Evolutionary conservation across 2,113 vertebrate species (phyloP).

Genomic region (Corythaixoides concolor): DNA sequence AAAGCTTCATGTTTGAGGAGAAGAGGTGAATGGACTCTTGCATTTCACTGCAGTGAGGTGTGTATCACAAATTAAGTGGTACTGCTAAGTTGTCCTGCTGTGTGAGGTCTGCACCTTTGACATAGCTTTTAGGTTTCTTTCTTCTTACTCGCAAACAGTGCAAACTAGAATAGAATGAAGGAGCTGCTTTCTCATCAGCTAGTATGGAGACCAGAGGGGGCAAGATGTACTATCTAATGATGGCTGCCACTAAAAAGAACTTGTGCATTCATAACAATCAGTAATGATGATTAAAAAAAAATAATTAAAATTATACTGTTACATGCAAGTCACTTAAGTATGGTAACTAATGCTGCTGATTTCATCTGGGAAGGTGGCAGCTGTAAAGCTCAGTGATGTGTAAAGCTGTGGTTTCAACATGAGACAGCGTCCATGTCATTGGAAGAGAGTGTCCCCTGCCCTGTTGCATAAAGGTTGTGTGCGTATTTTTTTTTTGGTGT

Average conservation of each 20-base stretch:
- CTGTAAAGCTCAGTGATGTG: background rate
- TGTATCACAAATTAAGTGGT: background rate
- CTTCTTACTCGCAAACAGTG: background rate
- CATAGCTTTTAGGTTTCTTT: background rate
- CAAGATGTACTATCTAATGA: background rate
- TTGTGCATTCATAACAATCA: background rate
- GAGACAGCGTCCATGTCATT: background rate
- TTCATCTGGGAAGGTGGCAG: background rate
- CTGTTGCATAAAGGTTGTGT: background rate
- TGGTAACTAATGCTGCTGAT: background rate
- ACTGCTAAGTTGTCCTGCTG: background rate
- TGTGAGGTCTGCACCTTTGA: background rate
- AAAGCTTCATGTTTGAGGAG: background rate
- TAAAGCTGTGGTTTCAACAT: background rate
- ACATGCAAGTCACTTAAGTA: background rate
- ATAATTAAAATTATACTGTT: background rate
- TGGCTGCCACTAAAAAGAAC: background rate
- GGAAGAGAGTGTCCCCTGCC: background rate
- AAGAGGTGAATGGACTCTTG: background rate
- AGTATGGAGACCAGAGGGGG: background rate
- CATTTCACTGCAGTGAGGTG: background rate
- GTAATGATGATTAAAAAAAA: background rate
- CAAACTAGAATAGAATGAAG: background rate
- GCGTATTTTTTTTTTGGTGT: background rate
- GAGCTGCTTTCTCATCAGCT: background rate